Conservation (phyloP, 1,140 invertebrate species). For the Macrocentrus cingulum region DNA sequence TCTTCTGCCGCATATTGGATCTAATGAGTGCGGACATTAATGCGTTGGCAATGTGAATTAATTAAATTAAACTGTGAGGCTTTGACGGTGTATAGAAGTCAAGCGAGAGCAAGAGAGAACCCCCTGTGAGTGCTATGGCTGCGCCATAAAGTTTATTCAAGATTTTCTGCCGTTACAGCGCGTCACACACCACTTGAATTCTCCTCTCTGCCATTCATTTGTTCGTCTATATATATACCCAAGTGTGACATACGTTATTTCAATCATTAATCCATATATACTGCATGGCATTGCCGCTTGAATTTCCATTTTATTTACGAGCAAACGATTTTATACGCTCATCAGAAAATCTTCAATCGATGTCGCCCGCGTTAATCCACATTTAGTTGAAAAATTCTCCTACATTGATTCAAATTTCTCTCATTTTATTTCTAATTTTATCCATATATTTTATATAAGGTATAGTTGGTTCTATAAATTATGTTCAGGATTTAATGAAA, state of each 20-base stretch:
- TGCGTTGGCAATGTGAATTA: conserved; percentile 14
- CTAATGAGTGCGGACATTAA: conserved; percentile 23
- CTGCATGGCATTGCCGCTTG: not conserved
- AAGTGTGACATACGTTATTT: not conserved
- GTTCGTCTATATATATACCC: too few relatives aligned
- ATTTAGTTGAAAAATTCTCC: not conserved
- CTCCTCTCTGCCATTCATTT: too few relatives aligned
- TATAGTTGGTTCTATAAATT: too few relatives aligned
- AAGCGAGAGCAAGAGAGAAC: not conserved
- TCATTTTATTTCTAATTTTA: too few relatives aligned
- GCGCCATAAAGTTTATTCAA: not conserved
- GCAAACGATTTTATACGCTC: not conserved
- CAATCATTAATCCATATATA: not conserved
- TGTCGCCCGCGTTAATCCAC: not conserved
- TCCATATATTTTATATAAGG: too few relatives aligned
- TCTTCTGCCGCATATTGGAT: not conserved
- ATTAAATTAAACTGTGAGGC: conserved; percentile 3
- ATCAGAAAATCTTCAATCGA: conserved; percentile 3
- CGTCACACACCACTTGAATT: not conserved
- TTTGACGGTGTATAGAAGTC: not conserved
- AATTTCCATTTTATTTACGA: conserved; percentile 6
- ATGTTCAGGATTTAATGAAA: too few relatives aligned
- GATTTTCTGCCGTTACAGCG: not conserved
- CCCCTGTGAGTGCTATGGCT: not conserved
- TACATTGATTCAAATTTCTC: too few relatives aligned